A percentile compares a stretch with the other conserved stretches of the same genome.
These are phyloP conservation scores for Gobio gobio DNA, from an alignment of 2,113 vertebrate species.

Conservation along the genomic window DNA sequence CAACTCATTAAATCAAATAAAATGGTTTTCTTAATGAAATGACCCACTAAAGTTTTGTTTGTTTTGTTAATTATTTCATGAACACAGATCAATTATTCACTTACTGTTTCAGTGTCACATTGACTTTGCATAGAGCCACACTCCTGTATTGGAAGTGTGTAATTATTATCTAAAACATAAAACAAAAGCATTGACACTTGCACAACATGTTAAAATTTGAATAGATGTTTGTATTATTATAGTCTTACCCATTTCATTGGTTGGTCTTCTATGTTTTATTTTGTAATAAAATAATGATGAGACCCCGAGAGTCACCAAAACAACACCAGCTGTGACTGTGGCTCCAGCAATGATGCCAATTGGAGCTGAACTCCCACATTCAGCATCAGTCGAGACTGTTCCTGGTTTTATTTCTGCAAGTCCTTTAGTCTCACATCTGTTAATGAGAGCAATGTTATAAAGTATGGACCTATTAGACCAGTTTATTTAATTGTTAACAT, in stretches of 20 bases:
- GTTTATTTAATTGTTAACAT: too few species aligned
- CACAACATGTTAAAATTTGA: background rate
- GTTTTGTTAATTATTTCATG: too few species aligned
- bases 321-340: background rate
- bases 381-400: conserved; percentile 33
- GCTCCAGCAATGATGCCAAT: background rate
- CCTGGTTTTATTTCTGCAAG: conserved; percentile 37
- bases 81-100: background rate
- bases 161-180: background rate
- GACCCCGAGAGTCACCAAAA: background rate
- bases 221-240: too few species aligned
- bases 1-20: too few species aligned
- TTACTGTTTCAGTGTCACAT: background rate
- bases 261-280: background rate
- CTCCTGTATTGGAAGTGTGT: too few species aligned
- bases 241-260: background rate
- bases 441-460: background rate
- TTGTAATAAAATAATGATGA: background rate
- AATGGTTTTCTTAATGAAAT: too few species aligned
- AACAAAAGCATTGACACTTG: background rate
- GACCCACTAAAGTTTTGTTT: too few species aligned
- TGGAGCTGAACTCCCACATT: conserved; percentile 17
- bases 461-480: background rate
- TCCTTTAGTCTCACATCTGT: conserved; percentile 45
- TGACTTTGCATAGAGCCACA: too few species aligned